Evolutionary conservation across 2,888 invertebrate genomes (phyloP), one percentile per base, ranked within the genome.

Genomic region (Drosophila nr. fundita): DNA sequence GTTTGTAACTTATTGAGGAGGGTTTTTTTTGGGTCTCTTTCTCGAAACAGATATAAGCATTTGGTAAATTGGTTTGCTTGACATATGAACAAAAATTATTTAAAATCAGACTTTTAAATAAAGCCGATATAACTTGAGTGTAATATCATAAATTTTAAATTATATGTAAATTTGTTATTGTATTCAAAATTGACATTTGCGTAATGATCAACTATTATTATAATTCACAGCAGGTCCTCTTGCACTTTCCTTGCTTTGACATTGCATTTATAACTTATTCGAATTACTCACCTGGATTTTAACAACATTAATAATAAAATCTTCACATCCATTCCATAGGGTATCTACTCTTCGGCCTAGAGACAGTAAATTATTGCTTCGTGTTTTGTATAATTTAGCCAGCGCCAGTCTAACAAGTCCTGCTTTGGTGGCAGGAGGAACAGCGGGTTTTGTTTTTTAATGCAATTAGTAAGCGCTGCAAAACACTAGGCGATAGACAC

Each of bases 381-480:
- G n/a, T 68, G 76, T 73, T 87, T 85, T 72, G 80, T 82, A 87
- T 85, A 84, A 87, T 84, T 87, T 87, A 75, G 74, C 81, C 40
- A 73, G 74, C 63, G 87, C 66, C 83, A 75, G 83, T 72, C 83
- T 58, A 66, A 60, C 63, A 60, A 42, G 58, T 64, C 49, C 61
- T 60, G 50, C 66, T 80, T 48, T 45, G 40, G 40, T n/a, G 52
- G 50, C 32, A 32, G 30, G 57, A 29, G 62, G 40, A 36, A 21
- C 48, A 52, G 54, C 38, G 64, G 53, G 60, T 53, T 73, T 74
- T 79, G 78, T 80, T 87, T 85, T 84, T 85, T 85, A 87, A 87
- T 85, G 86, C 85, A 85, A 84, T 84, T 84, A 84, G 87, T 85
- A 81, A 74, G 68, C 55, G 69, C 79, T 78, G 84, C 73, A 82